A percentile compares a stretch with the other conserved stretches of the same genome.
These are phyloP conservation scores for Leptura quadrifasciata DNA, from an alignment of 2,888 invertebrate genomes.

Conservation along the genomic window DNA sequence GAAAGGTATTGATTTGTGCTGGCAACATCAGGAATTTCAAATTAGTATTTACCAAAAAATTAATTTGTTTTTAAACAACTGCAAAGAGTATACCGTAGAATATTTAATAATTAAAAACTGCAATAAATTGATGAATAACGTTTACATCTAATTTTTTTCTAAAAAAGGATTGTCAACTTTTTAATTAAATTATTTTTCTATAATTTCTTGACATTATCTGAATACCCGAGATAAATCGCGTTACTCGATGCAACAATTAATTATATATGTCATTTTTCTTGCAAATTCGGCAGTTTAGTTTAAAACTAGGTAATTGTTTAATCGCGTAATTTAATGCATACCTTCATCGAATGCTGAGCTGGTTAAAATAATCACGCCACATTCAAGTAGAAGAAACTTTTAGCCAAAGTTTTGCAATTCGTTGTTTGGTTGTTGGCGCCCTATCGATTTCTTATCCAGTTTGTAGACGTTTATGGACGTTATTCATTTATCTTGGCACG, in stretches of 20 bases:
- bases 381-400: background rate
- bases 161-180: too few species aligned
- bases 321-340: constrained; percentile 21
- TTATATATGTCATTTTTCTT: constrained; percentile 1
- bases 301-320: constrained; percentile 27
- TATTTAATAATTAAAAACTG: too few species aligned
- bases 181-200: too few species aligned
- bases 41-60: too few species aligned
- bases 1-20: too few species aligned
- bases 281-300: constrained; percentile 17
- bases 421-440: constrained; percentile 12
- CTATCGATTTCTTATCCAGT: constrained; percentile 7
- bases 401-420: constrained; percentile 19
- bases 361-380: constrained; percentile 20
- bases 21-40: too few species aligned
- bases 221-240: background rate
- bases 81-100: too few species aligned
- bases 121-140: too few species aligned
- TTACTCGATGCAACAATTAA: background rate
- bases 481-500: constrained; percentile 20
- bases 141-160: too few species aligned
- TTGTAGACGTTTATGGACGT: constrained; percentile 9
- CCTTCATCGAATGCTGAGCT: constrained; percentile 20
- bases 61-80: too few species aligned
- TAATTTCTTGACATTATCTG: background rate